Evolutionary conservation across 2,113 vertebrate genomes (phyloP).

Genomic region (Ovis canadensis): DNA sequence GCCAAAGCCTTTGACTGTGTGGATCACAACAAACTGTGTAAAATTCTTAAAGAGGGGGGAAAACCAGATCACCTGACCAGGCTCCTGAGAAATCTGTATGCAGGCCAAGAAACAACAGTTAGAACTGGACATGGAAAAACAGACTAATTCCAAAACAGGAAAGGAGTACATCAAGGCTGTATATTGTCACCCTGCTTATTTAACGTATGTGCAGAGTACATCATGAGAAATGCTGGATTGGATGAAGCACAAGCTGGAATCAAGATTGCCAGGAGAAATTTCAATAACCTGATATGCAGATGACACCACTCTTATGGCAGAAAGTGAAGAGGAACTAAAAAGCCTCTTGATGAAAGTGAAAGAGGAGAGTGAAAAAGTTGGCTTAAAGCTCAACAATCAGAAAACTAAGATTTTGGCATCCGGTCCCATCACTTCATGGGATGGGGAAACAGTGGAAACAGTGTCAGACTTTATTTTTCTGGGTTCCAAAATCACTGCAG

Average conservation of each 20-base stretch:
- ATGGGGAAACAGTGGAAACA: too few species aligned
- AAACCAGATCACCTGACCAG: background rate
- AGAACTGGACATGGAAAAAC: background rate
- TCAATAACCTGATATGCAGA: background rate
- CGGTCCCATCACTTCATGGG: too few species aligned
- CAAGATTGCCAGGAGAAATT: background rate
- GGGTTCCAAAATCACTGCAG: too few species aligned
- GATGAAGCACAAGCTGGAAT: background rate
- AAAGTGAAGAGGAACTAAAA: background rate
- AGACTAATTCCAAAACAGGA: background rate
- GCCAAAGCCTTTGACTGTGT: background rate
- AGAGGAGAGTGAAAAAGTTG: background rate
- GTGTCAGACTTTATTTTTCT: too few species aligned
- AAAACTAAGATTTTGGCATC: rapidly evolving
- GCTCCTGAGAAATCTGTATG: background rate
- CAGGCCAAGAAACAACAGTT: background rate
- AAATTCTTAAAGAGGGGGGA: background rate
- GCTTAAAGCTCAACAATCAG: background rate
- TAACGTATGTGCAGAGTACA: background rate
- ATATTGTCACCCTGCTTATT: background rate
- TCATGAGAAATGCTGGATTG: background rate
- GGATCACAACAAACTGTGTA: background rate
- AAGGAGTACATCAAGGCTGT: background rate
- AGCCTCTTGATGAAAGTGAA: background rate
- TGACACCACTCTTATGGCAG: background rate